A percentile compares a stretch with the other conserved stretches of the same genome.
Evolutionary conservation across 2,113 vertebrate genomes (phyloP).

Genomic region (Anser cygnoides): DNA sequence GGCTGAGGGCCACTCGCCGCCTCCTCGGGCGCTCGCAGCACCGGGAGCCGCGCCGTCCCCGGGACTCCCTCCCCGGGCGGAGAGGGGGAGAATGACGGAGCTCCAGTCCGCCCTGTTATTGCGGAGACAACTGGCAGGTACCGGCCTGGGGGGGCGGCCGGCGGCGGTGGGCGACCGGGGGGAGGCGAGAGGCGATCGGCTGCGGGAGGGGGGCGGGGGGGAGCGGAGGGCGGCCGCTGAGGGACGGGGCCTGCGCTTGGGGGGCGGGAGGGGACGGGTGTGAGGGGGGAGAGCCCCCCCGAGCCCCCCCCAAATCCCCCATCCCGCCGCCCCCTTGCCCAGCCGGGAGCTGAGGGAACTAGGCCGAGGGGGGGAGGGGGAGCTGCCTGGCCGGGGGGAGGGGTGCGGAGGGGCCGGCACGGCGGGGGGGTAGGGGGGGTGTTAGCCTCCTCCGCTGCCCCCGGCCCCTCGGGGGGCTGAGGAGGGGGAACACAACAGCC

Average conservation of each 20-base stretch:
- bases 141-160: neutral
- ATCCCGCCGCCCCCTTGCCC: neutral
- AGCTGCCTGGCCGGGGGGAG: neutral
- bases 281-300: neutral
- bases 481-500: too few species aligned
- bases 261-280: neutral
- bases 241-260: neutral
- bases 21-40: slow-evolving; percentile 33
- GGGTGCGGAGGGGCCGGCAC: too few species aligned
- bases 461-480: neutral
- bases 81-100: slow-evolving; percentile 89
- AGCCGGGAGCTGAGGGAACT: slow-evolving; percentile 22
- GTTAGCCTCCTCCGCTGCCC: neutral
- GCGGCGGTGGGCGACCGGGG: too few species aligned
- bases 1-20: slow-evolving; percentile 25
- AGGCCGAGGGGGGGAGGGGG: slow-evolving; percentile 37
- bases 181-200: too few species aligned
- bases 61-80: slow-evolving; percentile 37
- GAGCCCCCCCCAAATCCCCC: too few species aligned
- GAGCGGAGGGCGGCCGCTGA: neutral
- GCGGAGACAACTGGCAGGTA: slow-evolving; percentile 98
- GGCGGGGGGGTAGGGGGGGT: too few species aligned
- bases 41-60: slow-evolving; percentile 53
- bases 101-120: slow-evolving; percentile 94
- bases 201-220: neutral